Evolutionary conservation across 2,797 vertebrate species (phyloP), one percentile per base, ranked within the genome.

Genomic region (Sebastes iracundus): DNA sequence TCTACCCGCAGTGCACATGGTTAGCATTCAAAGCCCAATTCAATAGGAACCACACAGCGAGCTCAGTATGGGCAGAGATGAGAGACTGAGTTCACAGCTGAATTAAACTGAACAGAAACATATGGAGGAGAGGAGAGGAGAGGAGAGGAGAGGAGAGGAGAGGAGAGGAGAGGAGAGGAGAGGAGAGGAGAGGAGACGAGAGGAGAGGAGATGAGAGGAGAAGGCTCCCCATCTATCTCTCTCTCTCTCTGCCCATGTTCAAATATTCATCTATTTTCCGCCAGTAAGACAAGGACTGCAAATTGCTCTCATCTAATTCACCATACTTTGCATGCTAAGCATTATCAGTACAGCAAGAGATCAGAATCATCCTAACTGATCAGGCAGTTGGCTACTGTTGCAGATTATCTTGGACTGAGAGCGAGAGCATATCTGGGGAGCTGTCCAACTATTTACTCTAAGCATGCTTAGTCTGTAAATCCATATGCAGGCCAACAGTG

Each of bases 21-120:
- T 94, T 92, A 91, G 82, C 88, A 92, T 94, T 93, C 81, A 94
- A 91, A 92, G 86, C 63, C 71, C 77, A 77, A 85, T 88, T 92
- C 91, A 94, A 93, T 90, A 87, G 80, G 88, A 91, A 90, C 90
- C 92, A 89, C 91, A 93, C 88, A 91, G 90, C 66, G 86, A 88
- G 81, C 88, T 84, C 87, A 80, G 87, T 88, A 89, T 79, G 86
- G 81, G 85, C 60, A 83, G 64, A 81, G 83, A 86, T 73, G 85
- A 87, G 88, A 92, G 84, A 84, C 53, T 42, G 84, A 83, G 83
- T 82, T 90, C 84, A 81, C 79, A 85, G 84, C 78, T 78, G 92
- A 91, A 86, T 87, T 74, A 81, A 83, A 87, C 66, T 86, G 72
- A 88, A 87, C 76, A 88, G 77, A 90, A 92, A 90, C 87, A 91